Percentiles rank a stretch among this genome's conserved stretches.
Conservation (phyloP, 2,888 invertebrate genomes). For the Sycophila texana region DNA sequence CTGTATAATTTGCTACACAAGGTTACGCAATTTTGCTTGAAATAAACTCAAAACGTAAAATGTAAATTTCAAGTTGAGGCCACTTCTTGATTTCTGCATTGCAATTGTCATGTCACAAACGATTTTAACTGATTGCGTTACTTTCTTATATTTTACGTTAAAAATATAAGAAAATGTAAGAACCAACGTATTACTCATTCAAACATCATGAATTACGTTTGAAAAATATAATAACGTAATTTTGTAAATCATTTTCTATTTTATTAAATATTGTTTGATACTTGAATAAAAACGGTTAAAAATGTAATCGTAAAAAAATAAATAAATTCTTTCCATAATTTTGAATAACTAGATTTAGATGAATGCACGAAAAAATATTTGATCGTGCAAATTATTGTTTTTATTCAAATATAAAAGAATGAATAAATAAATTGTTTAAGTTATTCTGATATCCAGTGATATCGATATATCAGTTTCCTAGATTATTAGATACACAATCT, state of each 20-base stretch:
- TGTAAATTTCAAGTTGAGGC: not conserved
- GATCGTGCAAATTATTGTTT: conserved; percentile 26
- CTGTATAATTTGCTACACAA: not conserved
- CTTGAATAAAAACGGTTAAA: conserved; percentile 44
- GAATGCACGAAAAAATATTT: too few species aligned
- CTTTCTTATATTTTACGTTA: conserved; percentile 3
- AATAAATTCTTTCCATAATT: conserved; percentile 17
- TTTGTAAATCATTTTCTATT: conserved; percentile 40
- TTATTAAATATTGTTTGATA: conserved; percentile 22
- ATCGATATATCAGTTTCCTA: conserved; percentile 24
- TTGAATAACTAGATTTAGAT: not conserved
- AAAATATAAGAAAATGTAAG: not conserved
- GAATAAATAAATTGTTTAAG: conserved; percentile 12
- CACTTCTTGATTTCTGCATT: not conserved
- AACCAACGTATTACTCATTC: not conserved
- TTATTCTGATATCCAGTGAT: conserved; percentile 7
- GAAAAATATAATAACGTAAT: conserved; percentile 19
- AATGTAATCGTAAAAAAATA: not conserved
- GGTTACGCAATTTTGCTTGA: too few species aligned
- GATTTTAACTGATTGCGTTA: not conserved
- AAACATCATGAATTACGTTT: not conserved
- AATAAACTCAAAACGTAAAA: not conserved
- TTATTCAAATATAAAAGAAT: conserved; percentile 41
- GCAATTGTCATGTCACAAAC: not conserved
- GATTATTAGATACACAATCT: conserved; percentile 4